Evolutionary conservation across 2,888 invertebrate species (phyloP), one percentile per base, ranked within the genome.

Genomic region (Venustoraphidia nigricollis): DNA sequence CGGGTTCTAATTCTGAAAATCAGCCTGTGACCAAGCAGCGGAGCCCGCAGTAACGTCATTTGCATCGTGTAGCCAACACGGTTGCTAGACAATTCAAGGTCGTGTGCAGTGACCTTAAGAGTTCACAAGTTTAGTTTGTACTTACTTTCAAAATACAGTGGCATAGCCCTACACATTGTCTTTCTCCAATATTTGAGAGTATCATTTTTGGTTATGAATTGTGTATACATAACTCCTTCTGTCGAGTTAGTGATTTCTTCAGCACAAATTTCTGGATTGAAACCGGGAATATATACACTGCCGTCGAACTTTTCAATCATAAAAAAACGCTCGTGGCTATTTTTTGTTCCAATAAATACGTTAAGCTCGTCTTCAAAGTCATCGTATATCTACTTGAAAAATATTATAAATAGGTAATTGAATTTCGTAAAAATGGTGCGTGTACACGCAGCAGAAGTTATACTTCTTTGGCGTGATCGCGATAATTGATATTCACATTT

Each of bases 101-200:
- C n/a, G n/a, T n/a, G n/a, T n/a, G n/a, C n/a, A n/a, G n/a, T n/a
- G n/a, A n/a, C n/a, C n/a, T n/a, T 27, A 27, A 27, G 27, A 4
- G 1, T 27, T 27, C 27, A 27, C 27, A 27, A 1, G 5, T 27
- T 27, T 41, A 10, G 17, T 10, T 42, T n/a, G 27, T 34, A 57
- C 63, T 61, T 59, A 77, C 79, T 64, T 53, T 72, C 67, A 58
- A 70, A 80, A 51, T 71, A 65, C 1, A 81, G 63, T 10, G 75
- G 70, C 56, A 76, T 70, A 1, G 74, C 67, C 59, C 78, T 75
- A 61, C 83, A 84, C 8, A 82, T 68, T 1, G 81, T 77, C 56
- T 81, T 81, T 45, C 83, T 69, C 71, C 81, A 81, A 57, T 82
- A 80, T 10, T 69, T 64, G 1, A 84, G 58, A 0, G 71, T 69